phyloP scores from a whole-genome alignment of 2,113 vertebrate species.

The Varanus komodoensis region DNA sequence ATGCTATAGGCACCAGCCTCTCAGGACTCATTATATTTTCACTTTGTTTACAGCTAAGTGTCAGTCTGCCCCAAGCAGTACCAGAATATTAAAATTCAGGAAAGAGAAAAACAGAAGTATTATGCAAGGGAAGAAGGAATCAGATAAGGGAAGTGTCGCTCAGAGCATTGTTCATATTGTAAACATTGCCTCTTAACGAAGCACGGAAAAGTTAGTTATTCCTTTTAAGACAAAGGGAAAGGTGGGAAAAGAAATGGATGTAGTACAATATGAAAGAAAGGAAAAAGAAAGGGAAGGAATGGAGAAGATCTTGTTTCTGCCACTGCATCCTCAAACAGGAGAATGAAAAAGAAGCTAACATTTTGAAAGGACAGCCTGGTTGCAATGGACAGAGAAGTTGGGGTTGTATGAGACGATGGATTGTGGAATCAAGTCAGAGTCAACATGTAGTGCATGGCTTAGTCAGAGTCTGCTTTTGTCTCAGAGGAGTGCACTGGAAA shows the following conservation, averaged over 20 bases:
- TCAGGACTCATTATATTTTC: constrained; percentile 40
- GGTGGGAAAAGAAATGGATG: not conserved
- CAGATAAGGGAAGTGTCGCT: not conserved
- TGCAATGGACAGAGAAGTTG: not conserved
- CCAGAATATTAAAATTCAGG: constrained; percentile 19
- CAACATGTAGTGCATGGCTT: not conserved
- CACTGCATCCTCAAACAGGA: not conserved
- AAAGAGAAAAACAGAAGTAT: constrained; percentile 5
- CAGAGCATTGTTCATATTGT: not conserved
- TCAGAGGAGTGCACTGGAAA: not conserved
- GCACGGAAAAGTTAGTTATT: not conserved
- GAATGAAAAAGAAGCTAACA: not conserved
- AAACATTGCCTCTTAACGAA: not conserved
- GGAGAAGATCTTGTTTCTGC: not conserved
- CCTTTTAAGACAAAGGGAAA: not conserved
- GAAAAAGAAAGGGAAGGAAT: not conserved
- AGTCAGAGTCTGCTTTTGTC: not conserved
- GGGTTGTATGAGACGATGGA: not conserved
- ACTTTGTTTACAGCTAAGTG: constrained; percentile 36
- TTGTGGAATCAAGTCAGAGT: not conserved
- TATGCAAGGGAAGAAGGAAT: not conserved
- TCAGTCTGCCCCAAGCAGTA: constrained; percentile 32
- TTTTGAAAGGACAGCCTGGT: not conserved
- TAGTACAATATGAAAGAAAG: not conserved
- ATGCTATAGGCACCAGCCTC: not conserved